These are phyloP conservation scores for Tipula helvola DNA, from an alignment of 2,888 invertebrate species.

Conservation along the genomic window DNA sequence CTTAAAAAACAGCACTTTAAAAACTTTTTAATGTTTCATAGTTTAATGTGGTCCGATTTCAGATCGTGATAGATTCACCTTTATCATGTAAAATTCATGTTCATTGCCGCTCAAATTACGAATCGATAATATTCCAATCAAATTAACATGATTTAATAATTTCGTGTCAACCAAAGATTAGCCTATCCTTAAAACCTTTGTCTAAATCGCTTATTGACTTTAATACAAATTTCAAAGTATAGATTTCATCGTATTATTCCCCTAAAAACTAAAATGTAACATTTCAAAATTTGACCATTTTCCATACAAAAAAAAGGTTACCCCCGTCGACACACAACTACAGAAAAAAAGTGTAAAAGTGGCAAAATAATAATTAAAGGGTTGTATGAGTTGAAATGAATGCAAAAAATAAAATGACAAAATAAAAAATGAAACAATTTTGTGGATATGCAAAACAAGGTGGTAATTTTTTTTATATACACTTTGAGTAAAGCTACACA, in stretches of 20 bases:
- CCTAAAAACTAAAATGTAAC: background rate
- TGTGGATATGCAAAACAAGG: background rate
- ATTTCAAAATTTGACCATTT: background rate
- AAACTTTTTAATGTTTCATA: no score
- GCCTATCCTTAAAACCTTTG: background rate
- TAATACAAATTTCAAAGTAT: background rate
- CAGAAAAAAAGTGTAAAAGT: background rate
- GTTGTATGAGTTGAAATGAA: background rate
- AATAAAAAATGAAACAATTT: background rate
- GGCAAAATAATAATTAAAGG: background rate
- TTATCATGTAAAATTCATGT: no score
- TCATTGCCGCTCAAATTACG: no score
- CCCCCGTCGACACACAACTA: background rate
- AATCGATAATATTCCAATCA: background rate
- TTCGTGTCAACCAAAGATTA: background rate
- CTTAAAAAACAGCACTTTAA: no score
- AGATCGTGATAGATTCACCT: no score
- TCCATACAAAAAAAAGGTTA: background rate
- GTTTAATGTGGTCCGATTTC: no score
- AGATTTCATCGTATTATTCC: background rate
- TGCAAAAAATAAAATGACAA: background rate
- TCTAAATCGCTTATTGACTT: background rate
- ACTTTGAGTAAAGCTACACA: background rate
- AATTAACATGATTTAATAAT: background rate
- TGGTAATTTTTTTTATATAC: background rate